phyloP scores from a whole-genome alignment of 2,113 vertebrate genomes.

The Rhinolophus ferrumequinum region DNA sequence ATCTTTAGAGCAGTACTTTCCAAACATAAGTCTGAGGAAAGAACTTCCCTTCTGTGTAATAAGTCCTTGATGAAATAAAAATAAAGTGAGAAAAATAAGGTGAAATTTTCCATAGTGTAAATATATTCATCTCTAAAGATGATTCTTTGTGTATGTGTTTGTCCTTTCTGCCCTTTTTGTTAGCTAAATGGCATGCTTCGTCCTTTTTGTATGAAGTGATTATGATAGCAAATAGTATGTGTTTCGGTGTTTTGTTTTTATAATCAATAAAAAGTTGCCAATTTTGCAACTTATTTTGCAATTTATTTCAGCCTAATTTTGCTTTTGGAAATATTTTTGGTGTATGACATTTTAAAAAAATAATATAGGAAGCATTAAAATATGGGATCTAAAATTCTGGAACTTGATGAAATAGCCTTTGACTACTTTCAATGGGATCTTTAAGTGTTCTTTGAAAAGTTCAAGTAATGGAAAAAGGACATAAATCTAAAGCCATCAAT shows the following conservation, averaged over 20 bases:
- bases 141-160: not conserved
- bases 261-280: not conserved
- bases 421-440: conserved; percentile 41
- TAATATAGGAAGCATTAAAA: not conserved
- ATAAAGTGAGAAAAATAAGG: not conserved
- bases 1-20: not conserved
- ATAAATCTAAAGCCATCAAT: conserved; percentile 39
- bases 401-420: not conserved
- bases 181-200: not conserved
- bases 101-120: not conserved
- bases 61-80: not conserved
- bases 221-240: not conserved
- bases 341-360: not conserved
- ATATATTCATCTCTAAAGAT: not conserved
- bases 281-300: too few relatives aligned
- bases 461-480: conserved; percentile 58
- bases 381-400: not conserved
- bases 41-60: not conserved
- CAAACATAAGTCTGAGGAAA: not conserved
- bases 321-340: not conserved
- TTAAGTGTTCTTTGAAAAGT: conserved; percentile 43
- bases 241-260: not conserved
- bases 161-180: not conserved
- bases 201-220: not conserved
- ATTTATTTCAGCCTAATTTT: not conserved